Conservation (phyloP, 2,888 invertebrate species). For the Prosapia bicincta region DNA sequence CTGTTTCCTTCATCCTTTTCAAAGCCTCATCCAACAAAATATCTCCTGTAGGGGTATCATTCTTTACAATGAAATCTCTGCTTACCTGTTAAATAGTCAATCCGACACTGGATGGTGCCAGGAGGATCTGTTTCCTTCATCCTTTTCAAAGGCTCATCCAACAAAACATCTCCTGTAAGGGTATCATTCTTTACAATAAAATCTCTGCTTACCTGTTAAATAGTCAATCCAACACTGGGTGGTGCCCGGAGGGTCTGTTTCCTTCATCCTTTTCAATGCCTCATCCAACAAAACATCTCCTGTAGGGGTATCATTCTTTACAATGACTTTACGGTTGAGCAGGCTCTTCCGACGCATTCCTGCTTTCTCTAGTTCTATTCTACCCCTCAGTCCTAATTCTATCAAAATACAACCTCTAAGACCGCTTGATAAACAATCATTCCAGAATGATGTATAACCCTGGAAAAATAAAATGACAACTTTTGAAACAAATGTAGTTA, state of each 20-base stretch:
- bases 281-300: conserved; percentile 96
- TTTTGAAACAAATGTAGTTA: background rate
- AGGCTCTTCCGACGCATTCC: conserved; percentile 94
- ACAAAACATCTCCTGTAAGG: too few relatives aligned
- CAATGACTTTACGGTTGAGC: conserved; percentile 73
- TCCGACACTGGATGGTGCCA: too few relatives aligned
- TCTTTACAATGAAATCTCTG: too few relatives aligned
- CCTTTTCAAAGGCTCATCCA: too few relatives aligned
- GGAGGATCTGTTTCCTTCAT: too few relatives aligned
- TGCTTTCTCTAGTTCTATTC: conserved; percentile 93
- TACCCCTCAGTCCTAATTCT: conserved; percentile 90
- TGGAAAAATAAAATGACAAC: conserved; percentile 45
- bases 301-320: conserved; percentile 88
- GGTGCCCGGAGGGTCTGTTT: conserved; percentile 95
- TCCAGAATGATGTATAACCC: conserved; percentile 99
- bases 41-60: too few relatives aligned
- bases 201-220: conserved; percentile 88
- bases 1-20: too few relatives aligned
- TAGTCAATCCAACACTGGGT: conserved; percentile 99
- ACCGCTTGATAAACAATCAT: conserved; percentile 99
- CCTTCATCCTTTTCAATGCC: conserved; percentile 96
- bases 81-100: too few relatives aligned
- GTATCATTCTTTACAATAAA: too few relatives aligned
- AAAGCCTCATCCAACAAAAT: too few relatives aligned
- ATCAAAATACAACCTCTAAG: conserved; percentile 97